phyloP scores from a whole-genome alignment of 2,113 vertebrate species.

The Orientallactaga bullata region DNA sequence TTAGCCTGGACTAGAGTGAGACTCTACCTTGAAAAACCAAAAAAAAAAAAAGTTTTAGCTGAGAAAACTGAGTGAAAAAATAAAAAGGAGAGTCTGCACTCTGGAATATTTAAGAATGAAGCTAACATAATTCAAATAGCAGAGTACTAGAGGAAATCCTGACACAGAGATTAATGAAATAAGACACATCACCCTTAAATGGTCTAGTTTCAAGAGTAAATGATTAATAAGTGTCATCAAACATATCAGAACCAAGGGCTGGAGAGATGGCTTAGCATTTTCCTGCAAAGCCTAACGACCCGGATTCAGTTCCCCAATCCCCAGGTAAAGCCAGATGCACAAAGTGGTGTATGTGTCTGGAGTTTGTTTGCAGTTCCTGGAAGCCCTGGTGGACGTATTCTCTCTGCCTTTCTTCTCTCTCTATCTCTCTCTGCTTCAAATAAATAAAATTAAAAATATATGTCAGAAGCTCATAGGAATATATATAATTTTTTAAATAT shows the following conservation, averaged over 20 bases:
- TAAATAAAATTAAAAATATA: neutral
- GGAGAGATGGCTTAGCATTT: too few relatives aligned
- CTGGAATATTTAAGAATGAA: neutral
- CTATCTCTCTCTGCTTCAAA: neutral
- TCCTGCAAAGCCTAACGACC: too few relatives aligned
- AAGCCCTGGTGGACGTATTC: too few relatives aligned
- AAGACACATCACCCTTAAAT: neutral
- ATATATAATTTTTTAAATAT: neutral
- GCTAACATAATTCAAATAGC: constrained; percentile 17
- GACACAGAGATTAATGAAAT: neutral
- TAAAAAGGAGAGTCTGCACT: neutral
- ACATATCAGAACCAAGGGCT: too few relatives aligned
- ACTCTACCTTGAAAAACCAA: too few relatives aligned
- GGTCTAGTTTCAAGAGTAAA: neutral
- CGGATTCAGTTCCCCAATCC: too few relatives aligned
- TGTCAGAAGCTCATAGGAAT: constrained; percentile 5
- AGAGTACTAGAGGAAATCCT: neutral
- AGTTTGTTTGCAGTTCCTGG: too few relatives aligned
- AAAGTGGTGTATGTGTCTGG: too few relatives aligned
- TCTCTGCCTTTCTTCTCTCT: too few relatives aligned
- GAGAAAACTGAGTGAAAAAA: neutral
- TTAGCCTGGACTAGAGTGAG: too few relatives aligned
- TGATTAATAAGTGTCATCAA: neutral
- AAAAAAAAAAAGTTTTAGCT: neutral
- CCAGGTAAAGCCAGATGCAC: too few relatives aligned